Conservation (phyloP, 2,888 invertebrate species). For the Deilephila porcellus region DNA sequence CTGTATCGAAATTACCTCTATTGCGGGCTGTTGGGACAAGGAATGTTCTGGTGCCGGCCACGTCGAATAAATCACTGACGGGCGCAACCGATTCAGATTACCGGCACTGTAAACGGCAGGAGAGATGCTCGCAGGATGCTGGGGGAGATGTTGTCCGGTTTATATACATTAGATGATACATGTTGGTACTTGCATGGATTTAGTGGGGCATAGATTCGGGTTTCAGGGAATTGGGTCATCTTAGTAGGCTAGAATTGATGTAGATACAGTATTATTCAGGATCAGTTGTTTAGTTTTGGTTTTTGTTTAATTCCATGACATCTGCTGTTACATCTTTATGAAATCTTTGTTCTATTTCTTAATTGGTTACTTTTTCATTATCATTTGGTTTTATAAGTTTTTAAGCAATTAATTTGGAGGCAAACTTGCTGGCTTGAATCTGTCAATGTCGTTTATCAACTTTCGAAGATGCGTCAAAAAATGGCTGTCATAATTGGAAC, state of each 20-base stretch:
- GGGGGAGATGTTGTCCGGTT: slow-evolving; percentile 25
- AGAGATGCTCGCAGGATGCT: slow-evolving; percentile 52
- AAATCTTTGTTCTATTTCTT: too few species aligned
- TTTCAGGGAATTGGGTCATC: neutral
- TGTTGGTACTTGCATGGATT: slow-evolving; percentile 5
- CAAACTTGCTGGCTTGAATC: too few species aligned
- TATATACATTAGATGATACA: slow-evolving; percentile 20
- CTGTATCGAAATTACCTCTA: slow-evolving; percentile 73
- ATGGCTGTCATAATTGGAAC: neutral
- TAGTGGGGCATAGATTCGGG: neutral
- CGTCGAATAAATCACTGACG: slow-evolving; percentile 77
- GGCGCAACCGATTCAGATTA: slow-evolving; percentile 80
- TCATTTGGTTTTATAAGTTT: too few species aligned
- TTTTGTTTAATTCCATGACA: too few species aligned
- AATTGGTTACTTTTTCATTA: too few species aligned
- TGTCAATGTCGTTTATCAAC: too few species aligned
- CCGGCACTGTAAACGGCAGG: slow-evolving; percentile 57
- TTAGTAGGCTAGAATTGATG: neutral
- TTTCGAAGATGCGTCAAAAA: too few species aligned
- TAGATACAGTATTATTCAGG: neutral
- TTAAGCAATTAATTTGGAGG: too few species aligned
- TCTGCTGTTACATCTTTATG: too few species aligned
- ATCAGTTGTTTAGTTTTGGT: too few species aligned
- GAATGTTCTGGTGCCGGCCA: slow-evolving; percentile 60
- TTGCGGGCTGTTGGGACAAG: slow-evolving; percentile 65